Base-by-base conservation (phyloP, 30 jellyfish, hydroid and myxozoan species). In the Mastigias papua region DNA sequence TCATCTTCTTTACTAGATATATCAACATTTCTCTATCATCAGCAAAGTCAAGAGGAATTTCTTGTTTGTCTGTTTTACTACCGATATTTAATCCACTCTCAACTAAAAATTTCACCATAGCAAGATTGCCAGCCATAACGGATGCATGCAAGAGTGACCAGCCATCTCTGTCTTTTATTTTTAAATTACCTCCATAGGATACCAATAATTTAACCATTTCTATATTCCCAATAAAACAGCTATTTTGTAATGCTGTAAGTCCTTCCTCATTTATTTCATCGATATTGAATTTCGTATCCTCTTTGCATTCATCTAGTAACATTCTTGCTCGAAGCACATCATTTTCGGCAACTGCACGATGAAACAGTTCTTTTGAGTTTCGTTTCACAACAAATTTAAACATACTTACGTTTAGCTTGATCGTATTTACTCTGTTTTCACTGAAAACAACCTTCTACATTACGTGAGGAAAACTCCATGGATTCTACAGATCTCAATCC, bases 251-350 rank as follows among this genome's bases (percentile, higher is more conserved):
- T 11, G 99, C 99, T 1, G 99, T 95, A 17, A 95, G 81, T 0
- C 99, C 99, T 15, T 95, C 99, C 6, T 87, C 97, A 68, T 95
- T 95, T 58, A 95, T 84, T 32, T 82, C 98, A 62, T 95, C 97
- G 68, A 95, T 87, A 78, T 88, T 86, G 71, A 95, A 95, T 63
- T 91, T 91, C 9, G 98, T 86, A 80, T 95, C 99, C 23, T 90
- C 88, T 73, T 73, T 80, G 30, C 98, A 93, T 51, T 95, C 97
- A 63, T 95, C 99, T n/a, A 95, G 94, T 30, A 95, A 74, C 34
- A 95, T 67, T 37, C 87, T 91, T 48, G 78, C 96, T 35, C 99
- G 86, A n/a, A 74, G 68, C 31, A 95, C 51, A 64, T 95, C 99
- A 51, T 95, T 88, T 30, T 86, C 96, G 13, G 84, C 68, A 9